Conservation (phyloP, 2,888 invertebrate species). For the Cepaea hortensis region DNA sequence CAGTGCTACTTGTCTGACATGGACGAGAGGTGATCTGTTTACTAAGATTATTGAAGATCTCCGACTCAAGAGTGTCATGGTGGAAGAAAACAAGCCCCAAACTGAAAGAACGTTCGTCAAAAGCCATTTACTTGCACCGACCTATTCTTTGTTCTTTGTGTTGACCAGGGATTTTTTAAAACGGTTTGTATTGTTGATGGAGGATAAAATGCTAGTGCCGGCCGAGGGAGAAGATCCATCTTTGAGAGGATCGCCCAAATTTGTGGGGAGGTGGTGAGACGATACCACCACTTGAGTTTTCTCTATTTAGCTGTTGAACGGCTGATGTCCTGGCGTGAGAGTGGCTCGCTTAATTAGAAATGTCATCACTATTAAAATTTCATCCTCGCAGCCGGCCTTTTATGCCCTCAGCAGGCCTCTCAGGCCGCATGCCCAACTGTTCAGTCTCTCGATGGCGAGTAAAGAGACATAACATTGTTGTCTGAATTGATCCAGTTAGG, state of each 20-base stretch:
- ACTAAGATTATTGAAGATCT: slow-evolving; percentile 9
- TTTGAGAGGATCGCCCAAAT: slow-evolving; percentile 2
- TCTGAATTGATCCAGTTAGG: no score
- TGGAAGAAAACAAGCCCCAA: slow-evolving; percentile 11
- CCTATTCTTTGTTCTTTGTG: slow-evolving; percentile 4
- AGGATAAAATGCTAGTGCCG: not conserved
- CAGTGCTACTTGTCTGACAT: not conserved
- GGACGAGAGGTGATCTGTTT: slow-evolving; percentile 24
- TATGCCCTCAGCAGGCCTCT: not conserved
- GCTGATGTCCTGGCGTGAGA: not conserved
- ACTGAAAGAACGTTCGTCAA: not conserved
- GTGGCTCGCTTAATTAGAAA: slow-evolving; percentile 23
- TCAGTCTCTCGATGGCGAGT: not conserved
- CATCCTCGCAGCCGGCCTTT: not conserved
- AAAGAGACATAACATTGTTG: not conserved
- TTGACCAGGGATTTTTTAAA: not conserved
- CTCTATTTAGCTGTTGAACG: not conserved
- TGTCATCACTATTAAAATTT: slow-evolving; percentile 26
- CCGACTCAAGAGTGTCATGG: not conserved
- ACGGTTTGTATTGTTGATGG: slow-evolving; percentile 10
- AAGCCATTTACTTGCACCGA: slow-evolving; percentile 5
- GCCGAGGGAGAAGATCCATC: not conserved
- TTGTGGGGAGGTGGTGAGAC: not conserved
- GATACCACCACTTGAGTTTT: slow-evolving; percentile 17
- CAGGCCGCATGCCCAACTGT: not conserved